phyloP scores from a whole-genome alignment of 2,888 invertebrate species.

The Proisotoma minuta region DNA sequence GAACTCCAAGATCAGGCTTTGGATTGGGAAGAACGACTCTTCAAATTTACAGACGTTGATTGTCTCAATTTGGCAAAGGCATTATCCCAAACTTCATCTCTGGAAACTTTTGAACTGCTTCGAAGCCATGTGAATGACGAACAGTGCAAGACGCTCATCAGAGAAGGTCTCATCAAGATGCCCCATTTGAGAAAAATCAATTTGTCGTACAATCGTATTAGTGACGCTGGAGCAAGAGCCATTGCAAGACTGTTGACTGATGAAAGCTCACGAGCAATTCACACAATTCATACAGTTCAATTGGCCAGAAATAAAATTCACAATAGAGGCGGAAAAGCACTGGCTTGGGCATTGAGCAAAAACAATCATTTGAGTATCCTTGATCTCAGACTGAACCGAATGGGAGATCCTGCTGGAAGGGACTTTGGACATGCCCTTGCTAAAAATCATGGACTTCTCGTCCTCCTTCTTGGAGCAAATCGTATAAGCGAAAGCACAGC shows the following conservation, averaged over 20 bases:
- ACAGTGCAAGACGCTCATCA: constrained; percentile 42
- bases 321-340: constrained; percentile 42
- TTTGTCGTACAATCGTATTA: constrained; percentile 42
- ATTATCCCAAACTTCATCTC: constrained; percentile 22
- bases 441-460: constrained; percentile 28
- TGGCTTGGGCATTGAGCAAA: constrained; percentile 39
- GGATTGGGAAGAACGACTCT: constrained; percentile 41
- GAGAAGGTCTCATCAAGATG: constrained; percentile 43
- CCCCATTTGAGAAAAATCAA: constrained; percentile 41
- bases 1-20: constrained; percentile 41
- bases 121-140: constrained; percentile 40
- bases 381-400: constrained; percentile 38
- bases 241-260: constrained; percentile 39
- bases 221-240: constrained; percentile 40
- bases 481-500: constrained; percentile 35
- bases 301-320: constrained; percentile 41
- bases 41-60: constrained; percentile 42
- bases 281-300: constrained; percentile 40
- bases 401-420: constrained; percentile 35
- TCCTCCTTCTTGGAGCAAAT: constrained; percentile 37
- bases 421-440: constrained; percentile 43
- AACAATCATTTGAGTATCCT: constrained; percentile 33
- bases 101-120: constrained; percentile 41
- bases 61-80: constrained; percentile 43
- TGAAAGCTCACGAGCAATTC: constrained; percentile 23